Base-by-base conservation (phyloP, 1,140 invertebrate genomes). In the Aphelinus atriplicis region DNA sequence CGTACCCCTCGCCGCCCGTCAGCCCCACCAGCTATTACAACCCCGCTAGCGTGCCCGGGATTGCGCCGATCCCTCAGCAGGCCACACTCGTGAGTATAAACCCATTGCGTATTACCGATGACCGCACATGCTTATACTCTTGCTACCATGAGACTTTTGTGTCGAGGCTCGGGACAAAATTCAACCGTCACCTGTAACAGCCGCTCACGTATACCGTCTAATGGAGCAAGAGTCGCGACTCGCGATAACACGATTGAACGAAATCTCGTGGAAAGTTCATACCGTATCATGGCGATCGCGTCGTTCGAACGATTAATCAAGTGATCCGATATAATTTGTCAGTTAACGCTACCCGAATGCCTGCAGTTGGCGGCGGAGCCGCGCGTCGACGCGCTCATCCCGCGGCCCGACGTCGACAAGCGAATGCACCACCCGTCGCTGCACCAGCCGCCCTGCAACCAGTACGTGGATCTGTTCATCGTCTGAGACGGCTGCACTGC, bases 1-100 rank as follows among this genome's bases (percentile, higher is more conserved):
- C 94, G 0, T 97, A 97, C 88, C 95, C 96, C 9, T 96, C 95
- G 78, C 95, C 95, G 53, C 96, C 96, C 0, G 95, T 97, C 1
- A 96, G 95, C 53, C 95, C 95, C 6, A 96, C 94, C 1, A 93
- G 93, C 79, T 95, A 95, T 85, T 95, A 93, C 84, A 90, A 90
- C 77, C 89, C 88, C 4, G 81, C 85, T 53, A 83, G 79, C 48
- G 85, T 86, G 10, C 83, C 82, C 58, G 84, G 85, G 10, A 85
- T 87, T 9, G 79, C 83, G n/a, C 80, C 79, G 42, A 84, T 86
- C 72, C 84, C 83, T 67, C 86, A 86, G 48, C 85, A 86, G 75
- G 81, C 84, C 2, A 77, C 86, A 1, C 56, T 87, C 78, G 84
- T 87, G 65, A 85, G 81, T 81, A 58, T 7, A 7, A 0, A 58